Evolutionary conservation across 2,797 vertebrate genomes (phyloP).

Genomic region (Telmatherina bonti): DNA sequence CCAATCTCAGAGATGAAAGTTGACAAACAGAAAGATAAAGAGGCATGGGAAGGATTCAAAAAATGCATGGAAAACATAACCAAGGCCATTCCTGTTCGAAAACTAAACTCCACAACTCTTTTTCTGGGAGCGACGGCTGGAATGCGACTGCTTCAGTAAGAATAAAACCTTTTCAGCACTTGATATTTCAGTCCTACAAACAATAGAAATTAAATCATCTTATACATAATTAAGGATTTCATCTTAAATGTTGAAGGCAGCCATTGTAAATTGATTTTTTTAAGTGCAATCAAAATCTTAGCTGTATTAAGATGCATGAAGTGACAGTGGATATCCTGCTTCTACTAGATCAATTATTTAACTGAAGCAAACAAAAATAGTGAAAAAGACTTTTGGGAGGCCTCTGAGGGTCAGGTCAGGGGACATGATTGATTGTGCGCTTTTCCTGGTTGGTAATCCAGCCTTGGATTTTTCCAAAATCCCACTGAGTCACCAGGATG

Average conservation of each 20-base stretch:
- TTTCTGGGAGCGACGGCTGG: constrained; percentile 96
- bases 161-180: background rate
- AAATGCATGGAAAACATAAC: constrained; percentile 83
- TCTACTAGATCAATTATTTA: background rate
- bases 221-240: no score
- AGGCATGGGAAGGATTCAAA: constrained; percentile 76
- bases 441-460: constrained; percentile 1
- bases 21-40: constrained; percentile 74
- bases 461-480: background rate
- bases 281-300: background rate
- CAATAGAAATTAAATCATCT: no score
- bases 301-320: background rate
- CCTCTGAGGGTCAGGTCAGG: background rate
- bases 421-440: background rate
- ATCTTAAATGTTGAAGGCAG: no score
- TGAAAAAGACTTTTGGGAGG: background rate
- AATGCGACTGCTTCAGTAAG: constrained; percentile 94
- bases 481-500: background rate
- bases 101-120: constrained; percentile 84
- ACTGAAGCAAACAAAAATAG: background rate
- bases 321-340: background rate
- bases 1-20: constrained; percentile 89
- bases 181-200: no score
- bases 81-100: constrained; percentile 79
- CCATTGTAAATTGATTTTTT: background rate